phyloP scores from a whole-genome alignment of 2,113 vertebrate genomes.

The Micronycteris hirsuta region DNA sequence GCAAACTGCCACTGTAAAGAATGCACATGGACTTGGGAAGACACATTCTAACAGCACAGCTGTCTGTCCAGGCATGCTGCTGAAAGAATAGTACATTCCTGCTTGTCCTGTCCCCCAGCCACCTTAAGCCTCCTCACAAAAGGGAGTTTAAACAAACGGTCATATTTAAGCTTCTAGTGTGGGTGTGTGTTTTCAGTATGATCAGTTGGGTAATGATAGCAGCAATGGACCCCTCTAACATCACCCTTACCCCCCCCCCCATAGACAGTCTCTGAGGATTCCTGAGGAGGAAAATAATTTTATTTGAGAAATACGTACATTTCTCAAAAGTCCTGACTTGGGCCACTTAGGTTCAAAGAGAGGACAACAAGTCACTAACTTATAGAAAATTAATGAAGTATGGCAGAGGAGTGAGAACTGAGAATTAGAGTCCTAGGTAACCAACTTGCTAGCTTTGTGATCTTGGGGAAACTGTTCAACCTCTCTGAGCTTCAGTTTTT shows the following conservation, averaged over 20 bases:
- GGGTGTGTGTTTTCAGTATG: not conserved
- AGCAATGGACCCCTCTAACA: not conserved
- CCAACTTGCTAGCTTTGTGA: not conserved
- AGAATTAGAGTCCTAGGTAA: not conserved
- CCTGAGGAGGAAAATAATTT: slow-evolving; percentile 1
- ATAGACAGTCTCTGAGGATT: not conserved
- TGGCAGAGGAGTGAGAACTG: not conserved
- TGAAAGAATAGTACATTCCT: slow-evolving; percentile 19
- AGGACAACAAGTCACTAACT: not conserved
- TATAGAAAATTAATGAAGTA: not conserved
- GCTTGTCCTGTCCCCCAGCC: not conserved
- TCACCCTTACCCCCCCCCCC: not conserved
- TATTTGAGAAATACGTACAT: not conserved
- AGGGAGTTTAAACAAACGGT: slow-evolving; percentile 38
- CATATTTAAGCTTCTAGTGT: not conserved
- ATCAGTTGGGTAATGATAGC: not conserved
- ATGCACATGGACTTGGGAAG: slow-evolving; percentile 13
- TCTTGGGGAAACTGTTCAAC: not conserved
- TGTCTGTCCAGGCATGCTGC: slow-evolving; percentile 56
- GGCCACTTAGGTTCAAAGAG: not conserved
- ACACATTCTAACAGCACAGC: slow-evolving; percentile 54
- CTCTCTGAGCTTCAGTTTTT: not conserved
- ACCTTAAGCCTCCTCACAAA: slow-evolving; percentile 20
- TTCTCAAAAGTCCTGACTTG: not conserved
- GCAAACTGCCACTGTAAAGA: not conserved